Percentiles rank a stretch among this genome's conserved stretches.
These are phyloP conservation scores for Anguilla obscura DNA, from an alignment of 2,797 vertebrate genomes.

Conservation along the genomic window DNA sequence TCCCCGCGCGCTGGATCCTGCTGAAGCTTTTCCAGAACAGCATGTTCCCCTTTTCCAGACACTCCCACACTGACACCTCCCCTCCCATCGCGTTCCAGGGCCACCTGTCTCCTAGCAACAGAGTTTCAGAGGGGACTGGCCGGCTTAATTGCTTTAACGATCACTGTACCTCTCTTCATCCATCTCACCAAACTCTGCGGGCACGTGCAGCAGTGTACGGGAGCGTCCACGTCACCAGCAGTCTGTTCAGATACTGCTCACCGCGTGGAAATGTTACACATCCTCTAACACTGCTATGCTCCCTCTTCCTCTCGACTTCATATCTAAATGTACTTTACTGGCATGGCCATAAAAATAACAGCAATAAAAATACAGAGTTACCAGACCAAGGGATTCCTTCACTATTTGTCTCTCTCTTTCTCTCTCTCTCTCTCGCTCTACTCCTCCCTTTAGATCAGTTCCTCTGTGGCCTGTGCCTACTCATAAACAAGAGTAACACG, in stretches of 20 bases:
- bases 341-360: neutral
- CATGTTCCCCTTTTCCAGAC: neutral
- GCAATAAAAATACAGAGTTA: neutral
- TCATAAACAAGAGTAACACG: constrained; percentile 72
- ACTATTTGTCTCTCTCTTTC: constrained; percentile 36
- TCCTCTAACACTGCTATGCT: neutral
- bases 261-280: neutral
- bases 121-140: constrained; percentile 19
- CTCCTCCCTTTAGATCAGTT: constrained; percentile 60
- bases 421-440: constrained; percentile 19
- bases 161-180: neutral
- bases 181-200: neutral
- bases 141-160: constrained; percentile 14
- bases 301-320: neutral
- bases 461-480: constrained; percentile 74
- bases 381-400: too few species aligned
- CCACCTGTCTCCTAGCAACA: constrained; percentile 31
- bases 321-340: neutral
- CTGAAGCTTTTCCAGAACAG: neutral
- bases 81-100: neutral
- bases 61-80: constrained; percentile 3
- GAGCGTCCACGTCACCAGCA: neutral
- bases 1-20: neutral
- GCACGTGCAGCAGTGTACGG: neutral
- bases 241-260: neutral